Base-by-base conservation (phyloP, 92 coral and sea anemone species). In the Phymanthus crucifer region DNA sequence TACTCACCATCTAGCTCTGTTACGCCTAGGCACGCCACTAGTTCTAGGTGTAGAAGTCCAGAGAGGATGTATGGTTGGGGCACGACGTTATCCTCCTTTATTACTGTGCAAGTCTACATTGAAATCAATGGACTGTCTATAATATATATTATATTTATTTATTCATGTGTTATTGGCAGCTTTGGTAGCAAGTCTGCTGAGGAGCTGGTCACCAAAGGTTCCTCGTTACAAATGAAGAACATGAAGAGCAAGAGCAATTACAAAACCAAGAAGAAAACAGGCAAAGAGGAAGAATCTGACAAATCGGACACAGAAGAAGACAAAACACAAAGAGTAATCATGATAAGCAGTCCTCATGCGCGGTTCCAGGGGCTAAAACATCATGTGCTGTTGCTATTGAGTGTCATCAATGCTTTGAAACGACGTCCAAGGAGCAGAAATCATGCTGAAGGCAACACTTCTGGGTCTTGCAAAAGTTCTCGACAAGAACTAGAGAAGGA, bases 141-240 rank as follows among this genome's bases (percentile, higher is more conserved):
- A 50, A 14, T 19, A 50, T 19, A 14, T 19, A 14, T 19, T 50
- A 0, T 0, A 14, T 10, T 50, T 50, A 23, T 57, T 57, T n/a
- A 18, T 65, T 16, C n/a, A n/a, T n/a, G n/a, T n/a, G n/a, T 54
- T 52, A 36, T 12, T 32, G 19, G 70, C 73, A 90, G 94, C 13
- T 87, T 87, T 56, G 87, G 86, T 29, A 82, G 86, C 11, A 87
- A 80, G 54, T 82, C 90, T 18, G 84, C 88, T 66, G 75, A 90
- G 67, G 75, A 90, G 67, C 24, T 84, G 66, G 6, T 57, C 66
- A 57, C 29, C 32, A 83, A 90, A 68, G 81, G 87, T 16, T 87
- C 94, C 17, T 56, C 94, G 16, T 40, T 82, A 37, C 84, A 84
- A 72, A 90, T 54, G 40, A 78, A 75, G 46, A 87, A 84, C 64